These are phyloP conservation scores for Laticauda colubrina DNA, from an alignment of 2,113 vertebrate species.

Conservation along the genomic window DNA sequence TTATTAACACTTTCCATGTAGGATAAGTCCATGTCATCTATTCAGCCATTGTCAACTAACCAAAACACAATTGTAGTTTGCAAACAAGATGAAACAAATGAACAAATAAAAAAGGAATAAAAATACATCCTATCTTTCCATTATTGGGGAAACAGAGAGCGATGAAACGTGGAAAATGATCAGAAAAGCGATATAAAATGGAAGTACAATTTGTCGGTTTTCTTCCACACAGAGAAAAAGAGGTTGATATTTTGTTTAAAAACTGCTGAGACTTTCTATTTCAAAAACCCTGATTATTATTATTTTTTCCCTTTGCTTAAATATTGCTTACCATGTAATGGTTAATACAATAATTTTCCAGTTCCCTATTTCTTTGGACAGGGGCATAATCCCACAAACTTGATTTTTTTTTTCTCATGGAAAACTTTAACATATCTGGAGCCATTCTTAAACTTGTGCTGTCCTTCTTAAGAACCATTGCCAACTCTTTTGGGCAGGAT, in stretches of 20 bases:
- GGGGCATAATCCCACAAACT: not conserved
- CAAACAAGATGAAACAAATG: not conserved
- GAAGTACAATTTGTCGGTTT: not conserved
- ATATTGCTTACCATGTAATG: constrained; percentile 2
- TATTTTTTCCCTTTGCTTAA: not conserved
- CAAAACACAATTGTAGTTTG: not conserved
- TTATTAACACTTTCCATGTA: no score
- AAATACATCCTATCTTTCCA: not conserved
- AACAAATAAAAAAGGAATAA: not conserved
- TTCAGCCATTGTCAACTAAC: not conserved
- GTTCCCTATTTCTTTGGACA: not conserved
- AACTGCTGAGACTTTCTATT: not conserved
- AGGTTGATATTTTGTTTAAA: not conserved
- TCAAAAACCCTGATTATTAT: not conserved
- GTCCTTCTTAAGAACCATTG: not conserved
- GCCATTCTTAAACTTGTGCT: not conserved
- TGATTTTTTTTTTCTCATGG: not conserved
- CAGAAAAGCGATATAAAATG: not conserved
- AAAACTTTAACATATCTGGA: not conserved
- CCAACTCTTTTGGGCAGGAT: not conserved
- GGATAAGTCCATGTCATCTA: not conserved
- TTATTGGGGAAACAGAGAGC: not conserved
- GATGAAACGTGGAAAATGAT: not conserved
- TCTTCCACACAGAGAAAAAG: not conserved
- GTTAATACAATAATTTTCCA: not conserved